These are phyloP conservation scores for Epinephelus malabaricus DNA, from an alignment of 2,797 vertebrate genomes.

Conservation along the genomic window DNA sequence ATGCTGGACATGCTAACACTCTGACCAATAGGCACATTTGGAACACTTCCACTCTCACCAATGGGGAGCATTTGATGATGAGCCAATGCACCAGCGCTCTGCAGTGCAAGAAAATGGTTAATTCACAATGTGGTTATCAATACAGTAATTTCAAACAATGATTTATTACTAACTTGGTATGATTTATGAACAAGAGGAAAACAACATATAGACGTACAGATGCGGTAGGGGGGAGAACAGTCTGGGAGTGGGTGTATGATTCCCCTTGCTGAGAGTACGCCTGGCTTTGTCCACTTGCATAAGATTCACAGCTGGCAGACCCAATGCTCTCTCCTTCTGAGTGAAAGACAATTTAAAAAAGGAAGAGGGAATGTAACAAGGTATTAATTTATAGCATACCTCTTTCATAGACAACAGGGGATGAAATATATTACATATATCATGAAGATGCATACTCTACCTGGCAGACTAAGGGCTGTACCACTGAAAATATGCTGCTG, in stretches of 20 bases:
- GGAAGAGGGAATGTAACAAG: neutral
- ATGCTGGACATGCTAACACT: constrained; percentile 76
- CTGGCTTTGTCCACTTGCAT: constrained; percentile 83
- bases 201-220: constrained; percentile 73
- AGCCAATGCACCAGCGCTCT: constrained; percentile 69
- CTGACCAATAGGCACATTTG: constrained; percentile 79
- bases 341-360: constrained; percentile 24
- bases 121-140: constrained; percentile 11
- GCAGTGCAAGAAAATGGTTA: constrained; percentile 50
- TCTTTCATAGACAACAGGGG: neutral
- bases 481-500: constrained; percentile 85
- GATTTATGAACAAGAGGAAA: constrained; percentile 14
- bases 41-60: constrained; percentile 78
- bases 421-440: neutral
- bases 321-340: constrained; percentile 80
- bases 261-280: constrained; percentile 82
- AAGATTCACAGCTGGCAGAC: constrained; percentile 85
- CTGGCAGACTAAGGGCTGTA: constrained; percentile 73
- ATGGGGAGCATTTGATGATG: constrained; percentile 80
- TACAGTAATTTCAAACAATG: constrained; percentile 3
- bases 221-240: constrained; percentile 68
- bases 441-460: constrained; percentile 70
- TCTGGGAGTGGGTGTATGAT: constrained; percentile 77
- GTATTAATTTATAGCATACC: neutral
- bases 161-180: neutral